Evolutionary conservation across 1,140 invertebrate species (phyloP).

Genomic region (Sinella curviseta): DNA sequence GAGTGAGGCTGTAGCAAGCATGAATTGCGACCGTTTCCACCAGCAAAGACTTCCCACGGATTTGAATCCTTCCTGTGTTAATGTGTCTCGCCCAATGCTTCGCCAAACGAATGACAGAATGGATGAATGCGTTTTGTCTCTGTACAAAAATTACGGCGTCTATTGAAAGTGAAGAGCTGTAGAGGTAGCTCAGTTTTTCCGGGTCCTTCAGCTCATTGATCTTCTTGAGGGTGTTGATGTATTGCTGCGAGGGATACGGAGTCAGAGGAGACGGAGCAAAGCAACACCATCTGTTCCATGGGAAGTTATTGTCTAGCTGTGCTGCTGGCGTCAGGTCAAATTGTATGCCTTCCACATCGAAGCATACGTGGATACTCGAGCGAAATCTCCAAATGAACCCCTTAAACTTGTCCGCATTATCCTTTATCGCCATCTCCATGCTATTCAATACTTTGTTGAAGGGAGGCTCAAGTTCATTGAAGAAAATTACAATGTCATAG

Average conservation of each 20-base stretch:
- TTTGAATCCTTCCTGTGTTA: background rate
- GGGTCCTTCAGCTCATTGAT: background rate
- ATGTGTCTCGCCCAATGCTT: background rate
- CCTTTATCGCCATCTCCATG: background rate
- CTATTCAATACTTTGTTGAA: background rate
- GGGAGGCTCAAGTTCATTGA: constrained; percentile 4
- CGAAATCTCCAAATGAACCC: background rate
- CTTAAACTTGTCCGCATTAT: background rate
- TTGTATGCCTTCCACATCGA: constrained; percentile 3
- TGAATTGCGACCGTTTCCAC: background rate
- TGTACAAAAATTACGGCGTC: constrained; percentile 5
- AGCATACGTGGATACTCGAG: background rate
- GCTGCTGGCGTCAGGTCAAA: constrained; percentile 4
- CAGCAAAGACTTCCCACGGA: background rate
- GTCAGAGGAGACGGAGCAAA: background rate
- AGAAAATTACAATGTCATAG: constrained; percentile 18
- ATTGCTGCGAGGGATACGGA: constrained; percentile 9
- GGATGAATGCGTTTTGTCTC: constrained; percentile 4
- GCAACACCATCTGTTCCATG: constrained; percentile 11
- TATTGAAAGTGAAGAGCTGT: constrained; percentile 1
- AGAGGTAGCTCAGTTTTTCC: background rate
- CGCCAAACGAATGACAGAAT: constrained; percentile 3
- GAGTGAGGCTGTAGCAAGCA: constrained; percentile 5
- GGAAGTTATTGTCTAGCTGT: background rate
- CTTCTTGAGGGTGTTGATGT: background rate